Evolutionary conservation across 2,113 vertebrate genomes (phyloP).

Genomic region (Odontesthes bonariensis): DNA sequence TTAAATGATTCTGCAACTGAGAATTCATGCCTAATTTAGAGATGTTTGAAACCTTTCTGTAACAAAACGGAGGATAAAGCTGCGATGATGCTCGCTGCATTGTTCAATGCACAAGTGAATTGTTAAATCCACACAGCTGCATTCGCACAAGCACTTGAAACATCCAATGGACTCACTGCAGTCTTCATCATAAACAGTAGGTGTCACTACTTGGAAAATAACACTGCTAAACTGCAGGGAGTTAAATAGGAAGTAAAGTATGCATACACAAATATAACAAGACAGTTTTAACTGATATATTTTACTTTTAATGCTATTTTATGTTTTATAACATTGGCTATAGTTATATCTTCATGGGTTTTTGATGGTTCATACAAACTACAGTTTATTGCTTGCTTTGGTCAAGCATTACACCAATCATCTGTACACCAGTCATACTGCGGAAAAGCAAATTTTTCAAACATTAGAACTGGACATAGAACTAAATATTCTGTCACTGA

Average conservation of each 20-base stretch:
- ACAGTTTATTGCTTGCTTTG: too few relatives aligned
- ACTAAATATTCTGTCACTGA: too few relatives aligned
- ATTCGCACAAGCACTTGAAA: too few relatives aligned
- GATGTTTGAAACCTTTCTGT: background rate
- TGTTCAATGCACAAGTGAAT: too few relatives aligned
- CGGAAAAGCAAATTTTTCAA: too few relatives aligned
- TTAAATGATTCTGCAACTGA: background rate
- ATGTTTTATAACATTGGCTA: background rate
- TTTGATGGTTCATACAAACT: background rate
- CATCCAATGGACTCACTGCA: background rate
- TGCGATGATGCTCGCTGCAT: too few relatives aligned
- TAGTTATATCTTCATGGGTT: background rate
- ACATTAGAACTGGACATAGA: too few relatives aligned
- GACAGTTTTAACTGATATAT: background rate
- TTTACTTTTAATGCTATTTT: background rate
- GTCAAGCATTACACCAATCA: too few relatives aligned
- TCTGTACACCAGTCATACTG: too few relatives aligned
- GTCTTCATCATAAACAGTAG: background rate
- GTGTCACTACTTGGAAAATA: background rate
- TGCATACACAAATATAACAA: background rate
- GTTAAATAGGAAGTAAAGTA: background rate
- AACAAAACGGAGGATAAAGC: background rate
- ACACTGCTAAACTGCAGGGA: too few relatives aligned
- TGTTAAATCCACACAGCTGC: too few relatives aligned
- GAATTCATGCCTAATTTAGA: background rate